Percentiles rank a stretch among this genome's conserved stretches.
Conservation (phyloP, 2,113 vertebrate genomes). For the Pituophis catenifer region DNA sequence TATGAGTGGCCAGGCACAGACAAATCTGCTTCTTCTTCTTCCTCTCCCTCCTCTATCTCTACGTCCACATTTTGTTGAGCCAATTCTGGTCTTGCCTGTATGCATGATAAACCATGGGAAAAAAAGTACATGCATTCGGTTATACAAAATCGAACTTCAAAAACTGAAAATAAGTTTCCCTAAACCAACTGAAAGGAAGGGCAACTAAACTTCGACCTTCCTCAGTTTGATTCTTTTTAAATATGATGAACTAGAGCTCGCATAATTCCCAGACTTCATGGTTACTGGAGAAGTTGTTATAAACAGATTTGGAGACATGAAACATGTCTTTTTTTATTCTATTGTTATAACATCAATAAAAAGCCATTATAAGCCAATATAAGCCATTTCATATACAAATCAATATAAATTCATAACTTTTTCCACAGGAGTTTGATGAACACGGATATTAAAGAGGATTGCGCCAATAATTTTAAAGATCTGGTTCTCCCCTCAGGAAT, state of each 20-base stretch:
- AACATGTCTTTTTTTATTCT: background rate
- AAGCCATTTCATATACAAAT: background rate
- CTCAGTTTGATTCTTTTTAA: background rate
- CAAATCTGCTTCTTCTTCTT: constrained; percentile 73
- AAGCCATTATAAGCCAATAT: background rate
- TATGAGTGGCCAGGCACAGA: constrained; percentile 86
- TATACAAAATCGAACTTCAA: background rate
- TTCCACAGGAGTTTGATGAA: background rate
- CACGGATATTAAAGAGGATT: background rate
- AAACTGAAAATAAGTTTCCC: background rate
- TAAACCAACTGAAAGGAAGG: background rate
- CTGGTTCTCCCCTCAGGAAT: background rate
- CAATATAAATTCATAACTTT: background rate
- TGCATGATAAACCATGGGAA: background rate
- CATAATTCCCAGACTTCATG: background rate
- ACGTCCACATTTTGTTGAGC: constrained; percentile 52
- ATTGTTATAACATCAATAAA: background rate
- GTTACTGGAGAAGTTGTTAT: background rate
- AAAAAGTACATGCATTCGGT: background rate
- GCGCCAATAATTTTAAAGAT: background rate
- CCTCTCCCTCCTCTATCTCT: constrained; percentile 68
- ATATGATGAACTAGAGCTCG: background rate
- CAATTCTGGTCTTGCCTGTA: constrained; percentile 76
- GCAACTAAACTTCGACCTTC: background rate
- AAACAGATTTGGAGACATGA: background rate